These are phyloP conservation scores for Drosophila malerkotliana DNA, from an alignment of 1,140 invertebrate genomes.

Conservation along the genomic window DNA sequence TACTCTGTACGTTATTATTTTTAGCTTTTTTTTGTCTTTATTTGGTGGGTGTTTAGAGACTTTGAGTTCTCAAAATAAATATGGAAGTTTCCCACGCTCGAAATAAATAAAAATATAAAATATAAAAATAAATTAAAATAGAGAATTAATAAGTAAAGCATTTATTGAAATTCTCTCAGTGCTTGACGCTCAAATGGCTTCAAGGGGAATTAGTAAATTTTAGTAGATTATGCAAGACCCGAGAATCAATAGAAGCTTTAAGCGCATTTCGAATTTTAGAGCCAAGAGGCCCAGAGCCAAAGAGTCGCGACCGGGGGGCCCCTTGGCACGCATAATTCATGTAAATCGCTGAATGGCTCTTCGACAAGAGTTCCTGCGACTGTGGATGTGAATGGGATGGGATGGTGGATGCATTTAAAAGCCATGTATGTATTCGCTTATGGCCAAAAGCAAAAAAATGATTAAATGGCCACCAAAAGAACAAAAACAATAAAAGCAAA, in stretches of 20 bases:
- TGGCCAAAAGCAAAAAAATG: neutral
- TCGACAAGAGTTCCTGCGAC: constrained; percentile 31
- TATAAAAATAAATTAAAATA: no score
- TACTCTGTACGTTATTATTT: constrained; percentile 35
- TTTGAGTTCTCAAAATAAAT: no score
- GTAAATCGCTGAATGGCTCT: constrained; percentile 39
- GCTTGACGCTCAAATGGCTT: no score
- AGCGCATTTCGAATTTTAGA: constrained; percentile 11
- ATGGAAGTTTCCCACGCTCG: no score
- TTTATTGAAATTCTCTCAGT: no score
- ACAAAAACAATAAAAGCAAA: neutral
- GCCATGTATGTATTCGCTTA: no score
- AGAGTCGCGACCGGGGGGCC: neutral
- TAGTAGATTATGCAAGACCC: neutral
- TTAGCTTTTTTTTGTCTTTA: constrained; percentile 19
- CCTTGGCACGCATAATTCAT: constrained; percentile 41
- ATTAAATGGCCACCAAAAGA: neutral
- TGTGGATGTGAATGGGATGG: no score
- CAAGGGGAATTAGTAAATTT: neutral
- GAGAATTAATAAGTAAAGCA: no score
- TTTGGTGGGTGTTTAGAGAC: constrained; percentile 15
- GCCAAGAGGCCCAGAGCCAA: no score
- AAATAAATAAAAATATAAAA: no score
- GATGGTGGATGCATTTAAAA: no score
- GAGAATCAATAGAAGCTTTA: neutral